Percentiles rank a stretch among this genome's conserved stretches.
These are phyloP conservation scores for Sebastes melanostomus DNA, from an alignment of 2,797 vertebrate genomes.

Conservation along the genomic window DNA sequence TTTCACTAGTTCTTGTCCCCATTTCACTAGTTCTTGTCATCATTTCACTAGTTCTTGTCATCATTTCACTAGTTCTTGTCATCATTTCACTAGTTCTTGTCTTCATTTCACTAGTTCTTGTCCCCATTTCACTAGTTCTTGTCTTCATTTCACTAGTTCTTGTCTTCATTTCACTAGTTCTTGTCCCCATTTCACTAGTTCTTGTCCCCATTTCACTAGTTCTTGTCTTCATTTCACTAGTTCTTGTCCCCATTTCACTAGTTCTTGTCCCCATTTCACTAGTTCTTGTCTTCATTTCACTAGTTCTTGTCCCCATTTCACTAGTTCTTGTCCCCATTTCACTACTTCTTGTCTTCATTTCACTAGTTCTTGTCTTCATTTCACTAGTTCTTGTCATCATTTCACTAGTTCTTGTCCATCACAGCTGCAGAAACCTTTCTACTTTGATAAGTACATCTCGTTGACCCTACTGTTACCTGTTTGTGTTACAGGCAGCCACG, in stretches of 20 bases:
- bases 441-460: not conserved
- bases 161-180: not conserved
- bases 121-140: too few species aligned
- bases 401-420: not conserved
- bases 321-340: not conserved
- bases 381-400: too few species aligned
- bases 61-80: not conserved
- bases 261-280: not conserved
- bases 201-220: too few species aligned
- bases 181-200: not conserved
- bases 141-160: too few species aligned
- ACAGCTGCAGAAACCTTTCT: not conserved
- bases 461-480: too few species aligned
- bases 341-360: not conserved
- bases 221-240: not conserved
- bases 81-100: too few species aligned
- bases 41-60: too few species aligned
- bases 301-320: too few species aligned
- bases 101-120: too few species aligned
- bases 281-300: not conserved
- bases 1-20: too few species aligned
- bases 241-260: too few species aligned
- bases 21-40: not conserved
- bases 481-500: slow-evolving; percentile 7
- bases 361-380: not conserved